Conservation (phyloP, 2,797 vertebrate genomes). For the Margarornis squamiger region DNA sequence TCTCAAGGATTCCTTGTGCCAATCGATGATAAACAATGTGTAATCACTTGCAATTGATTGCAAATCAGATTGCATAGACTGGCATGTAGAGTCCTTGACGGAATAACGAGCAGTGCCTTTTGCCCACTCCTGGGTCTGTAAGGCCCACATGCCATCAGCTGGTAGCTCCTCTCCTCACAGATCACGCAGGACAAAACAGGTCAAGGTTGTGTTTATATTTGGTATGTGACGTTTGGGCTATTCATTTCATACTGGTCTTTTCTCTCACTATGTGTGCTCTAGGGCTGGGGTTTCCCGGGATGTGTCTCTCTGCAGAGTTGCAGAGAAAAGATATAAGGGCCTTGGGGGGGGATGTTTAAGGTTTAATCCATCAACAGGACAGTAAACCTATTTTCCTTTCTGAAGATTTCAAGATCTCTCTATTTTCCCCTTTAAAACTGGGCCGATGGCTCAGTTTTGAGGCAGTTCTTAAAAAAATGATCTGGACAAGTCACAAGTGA, state of each 20-base stretch:
- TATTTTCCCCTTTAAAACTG: not conserved
- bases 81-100: conserved; percentile 65
- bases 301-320: fast-evolving
- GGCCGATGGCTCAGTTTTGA: not conserved
- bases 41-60: conserved; percentile 84
- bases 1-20: conserved; percentile 77
- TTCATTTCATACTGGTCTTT: fast-evolving
- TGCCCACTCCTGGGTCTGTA: conserved; percentile 32
- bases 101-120: conserved; percentile 49
- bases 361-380: not conserved
- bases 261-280: not conserved
- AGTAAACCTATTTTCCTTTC: not conserved
- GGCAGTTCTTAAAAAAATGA: not conserved
- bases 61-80: conserved; percentile 76
- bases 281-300: not conserved
- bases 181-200: not conserved
- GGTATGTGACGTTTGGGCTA: fast-evolving
- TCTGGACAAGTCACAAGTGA: not conserved
- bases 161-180: not conserved
- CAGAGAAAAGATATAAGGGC: not conserved
- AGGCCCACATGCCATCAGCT: conserved; percentile 12
- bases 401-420: not conserved
- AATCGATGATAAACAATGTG: conserved; percentile 81
- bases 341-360: not conserved
- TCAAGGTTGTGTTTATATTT: not conserved